Evolutionary conservation across 2,797 vertebrate species (phyloP), one percentile per base, ranked within the genome.

Genomic region (Apogon talboti): DNA sequence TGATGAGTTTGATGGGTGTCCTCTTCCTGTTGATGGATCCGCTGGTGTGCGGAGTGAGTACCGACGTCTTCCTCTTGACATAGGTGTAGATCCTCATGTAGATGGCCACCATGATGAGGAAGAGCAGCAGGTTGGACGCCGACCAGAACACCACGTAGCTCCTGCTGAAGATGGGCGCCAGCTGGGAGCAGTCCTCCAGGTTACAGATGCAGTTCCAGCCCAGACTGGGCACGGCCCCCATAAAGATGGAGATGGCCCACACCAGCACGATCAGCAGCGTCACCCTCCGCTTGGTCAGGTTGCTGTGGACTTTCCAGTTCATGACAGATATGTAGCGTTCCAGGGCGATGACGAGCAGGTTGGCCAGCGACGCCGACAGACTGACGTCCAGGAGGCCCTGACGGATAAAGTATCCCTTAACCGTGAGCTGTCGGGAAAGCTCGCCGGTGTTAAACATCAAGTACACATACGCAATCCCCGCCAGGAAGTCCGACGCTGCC

Each of bases 171-270:
- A 98, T 94, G 51, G 98, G 98, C 0, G 96, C 98, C 68, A 99
- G 88, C 52, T 90, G 86, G 1, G 98, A 99, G 90, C 98, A 99
- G 56, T 88, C 71, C 0, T 72, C 74, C 76, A 98, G 92, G 86
- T 95, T 91, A 76, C 98, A 99, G 71, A 98, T 94, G 79, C 98
- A 99, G 87, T 99, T 97, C 98, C 98, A 99, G 43, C 97, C 98
- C 78, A 99, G 71, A 0, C 95, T 98, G 4, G 98, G 98, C 67
- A 99, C 95, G 0, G 96, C 93, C 0, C 96, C 97, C 96, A 99
- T 96, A 73, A 98, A 94, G 75, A 98, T 95, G 6, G 97, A 97
- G 33, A 97, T 90, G 38, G 87, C 94, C 98, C 98, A 99, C 66
- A 97, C 95, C 0, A 94, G 85, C 69, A 95, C 76, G 4, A 99